Percentiles rank a stretch among this genome's conserved stretches.
Evolutionary conservation across 2,888 invertebrate genomes (phyloP).

Genomic region (Erebia palarica): DNA sequence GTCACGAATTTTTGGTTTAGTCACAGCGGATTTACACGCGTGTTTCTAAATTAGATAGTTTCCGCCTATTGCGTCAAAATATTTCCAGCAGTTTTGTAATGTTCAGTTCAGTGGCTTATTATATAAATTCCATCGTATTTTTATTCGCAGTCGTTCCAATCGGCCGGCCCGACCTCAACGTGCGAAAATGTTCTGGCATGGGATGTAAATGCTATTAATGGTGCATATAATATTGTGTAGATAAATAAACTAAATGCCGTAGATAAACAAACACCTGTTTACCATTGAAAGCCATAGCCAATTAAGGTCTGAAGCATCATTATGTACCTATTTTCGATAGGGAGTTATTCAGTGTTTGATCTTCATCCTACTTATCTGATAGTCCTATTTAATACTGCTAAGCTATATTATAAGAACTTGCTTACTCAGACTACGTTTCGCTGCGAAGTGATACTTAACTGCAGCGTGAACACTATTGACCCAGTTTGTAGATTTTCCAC

Average conservation of each 20-base stretch:
- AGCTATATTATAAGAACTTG: neutral
- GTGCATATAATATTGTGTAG: neutral
- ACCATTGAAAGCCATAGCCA: neutral
- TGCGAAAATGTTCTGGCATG: conserved; percentile 16
- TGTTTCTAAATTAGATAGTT: conserved; percentile 18
- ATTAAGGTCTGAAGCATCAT: neutral
- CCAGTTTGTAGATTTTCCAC: conserved; percentile 29
- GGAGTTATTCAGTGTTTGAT: neutral
- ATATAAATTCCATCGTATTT: conserved; percentile 43
- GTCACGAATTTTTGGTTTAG: neutral
- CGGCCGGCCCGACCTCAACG: conserved; percentile 50
- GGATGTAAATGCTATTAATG: neutral
- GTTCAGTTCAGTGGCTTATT: conserved; percentile 13
- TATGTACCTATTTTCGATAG: neutral
- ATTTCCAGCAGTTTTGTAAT: conserved; percentile 1
- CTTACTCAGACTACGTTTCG: conserved; percentile 20
- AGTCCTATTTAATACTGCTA: neutral
- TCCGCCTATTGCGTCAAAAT: conserved; percentile 12
- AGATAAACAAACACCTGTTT: neutral
- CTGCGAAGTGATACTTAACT: conserved; percentile 21
- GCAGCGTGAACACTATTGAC: conserved; percentile 30
- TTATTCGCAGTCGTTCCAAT: conserved; percentile 43
- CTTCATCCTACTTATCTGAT: neutral
- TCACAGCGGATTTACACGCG: conserved; percentile 2
- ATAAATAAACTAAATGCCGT: neutral